Evolutionary conservation across 2,888 invertebrate species (phyloP).

Genomic region (Adelognathus sp.): DNA sequence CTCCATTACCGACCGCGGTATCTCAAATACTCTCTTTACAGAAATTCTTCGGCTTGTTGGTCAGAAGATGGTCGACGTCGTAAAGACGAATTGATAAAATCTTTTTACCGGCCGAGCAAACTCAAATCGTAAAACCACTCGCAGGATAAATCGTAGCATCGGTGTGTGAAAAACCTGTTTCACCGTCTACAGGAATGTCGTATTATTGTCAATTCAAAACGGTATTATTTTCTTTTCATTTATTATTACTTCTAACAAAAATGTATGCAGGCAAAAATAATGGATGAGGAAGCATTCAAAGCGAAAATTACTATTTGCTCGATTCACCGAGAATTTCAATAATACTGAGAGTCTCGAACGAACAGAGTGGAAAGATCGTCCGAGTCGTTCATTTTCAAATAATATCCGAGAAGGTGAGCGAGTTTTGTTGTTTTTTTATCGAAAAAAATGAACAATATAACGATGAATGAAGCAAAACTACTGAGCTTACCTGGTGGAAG

Average conservation of each 20-base stretch:
- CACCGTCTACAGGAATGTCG: neutral
- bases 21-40: no score
- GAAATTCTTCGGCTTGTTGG: no score
- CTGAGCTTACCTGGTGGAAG: conserved; percentile 73
- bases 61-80: no score
- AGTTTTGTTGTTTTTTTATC: neutral
- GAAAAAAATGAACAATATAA: neutral
- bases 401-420: neutral
- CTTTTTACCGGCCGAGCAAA: no score
- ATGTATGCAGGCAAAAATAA: neutral
- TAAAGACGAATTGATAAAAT: no score
- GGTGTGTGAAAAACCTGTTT: neutral
- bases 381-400: no score
- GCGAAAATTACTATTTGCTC: no score
- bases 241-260: neutral
- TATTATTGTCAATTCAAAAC: neutral
- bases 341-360: no score
- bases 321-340: no score
- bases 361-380: no score
- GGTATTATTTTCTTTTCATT: neutral
- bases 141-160: neutral
- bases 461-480: neutral
- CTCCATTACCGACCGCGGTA: no score
- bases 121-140: neutral
- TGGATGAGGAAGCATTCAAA: no score